Conservation (phyloP, 2,888 invertebrate species). For the Nezara viridula region DNA sequence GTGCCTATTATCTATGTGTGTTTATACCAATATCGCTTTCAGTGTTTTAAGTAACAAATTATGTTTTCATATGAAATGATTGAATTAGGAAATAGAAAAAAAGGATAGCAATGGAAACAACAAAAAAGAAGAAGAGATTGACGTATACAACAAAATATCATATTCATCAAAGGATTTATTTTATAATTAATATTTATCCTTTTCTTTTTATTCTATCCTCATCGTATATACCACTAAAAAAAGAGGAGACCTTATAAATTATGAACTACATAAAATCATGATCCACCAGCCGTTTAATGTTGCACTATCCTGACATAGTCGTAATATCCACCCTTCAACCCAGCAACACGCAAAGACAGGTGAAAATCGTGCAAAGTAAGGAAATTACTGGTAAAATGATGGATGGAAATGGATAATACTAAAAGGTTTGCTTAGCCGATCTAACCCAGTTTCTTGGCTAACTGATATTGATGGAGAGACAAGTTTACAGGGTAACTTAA, state of each 20-base stretch:
- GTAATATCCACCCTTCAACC: neutral
- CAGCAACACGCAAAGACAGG: neutral
- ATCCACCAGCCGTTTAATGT: neutral
- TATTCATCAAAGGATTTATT: too few species aligned
- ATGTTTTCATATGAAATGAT: too few species aligned
- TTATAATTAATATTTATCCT: too few species aligned
- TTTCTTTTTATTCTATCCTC: too few species aligned
- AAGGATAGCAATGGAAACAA: too few species aligned
- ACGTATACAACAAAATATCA: too few species aligned
- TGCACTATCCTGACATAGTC: neutral
- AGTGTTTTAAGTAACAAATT: too few species aligned
- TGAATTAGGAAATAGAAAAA: too few species aligned
- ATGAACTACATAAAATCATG: neutral
- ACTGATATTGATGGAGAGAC: neutral
- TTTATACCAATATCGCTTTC: too few species aligned
- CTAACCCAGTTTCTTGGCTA: constrained; percentile 1
- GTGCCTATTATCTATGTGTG: too few species aligned
- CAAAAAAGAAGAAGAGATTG: too few species aligned
- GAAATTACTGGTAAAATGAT: constrained; percentile 17
- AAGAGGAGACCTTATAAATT: neutral
- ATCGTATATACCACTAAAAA: too few species aligned
- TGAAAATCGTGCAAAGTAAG: constrained; percentile 30
- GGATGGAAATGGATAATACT: constrained; percentile 3
- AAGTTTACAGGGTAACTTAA: neutral
- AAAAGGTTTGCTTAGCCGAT: constrained; percentile 25